phyloP scores from a whole-genome alignment of 2,797 vertebrate species.

The Tinamus major region DNA sequence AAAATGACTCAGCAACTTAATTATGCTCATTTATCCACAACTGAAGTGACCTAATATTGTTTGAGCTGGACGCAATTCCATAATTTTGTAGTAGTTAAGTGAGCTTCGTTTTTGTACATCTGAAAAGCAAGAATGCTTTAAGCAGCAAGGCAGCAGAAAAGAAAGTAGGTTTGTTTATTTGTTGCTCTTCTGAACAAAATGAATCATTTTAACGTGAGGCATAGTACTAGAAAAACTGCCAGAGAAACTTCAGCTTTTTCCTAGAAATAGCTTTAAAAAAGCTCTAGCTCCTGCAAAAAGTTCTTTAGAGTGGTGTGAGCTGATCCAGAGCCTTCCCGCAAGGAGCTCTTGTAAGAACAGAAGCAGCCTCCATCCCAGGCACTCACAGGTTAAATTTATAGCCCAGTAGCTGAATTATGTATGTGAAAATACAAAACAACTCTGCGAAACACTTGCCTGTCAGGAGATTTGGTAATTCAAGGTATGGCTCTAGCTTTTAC shows the following conservation, averaged over 20 bases:
- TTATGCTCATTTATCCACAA: neutral
- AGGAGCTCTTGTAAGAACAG: neutral
- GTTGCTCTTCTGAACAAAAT: neutral
- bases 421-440: neutral
- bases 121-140: neutral
- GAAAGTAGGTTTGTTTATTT: neutral
- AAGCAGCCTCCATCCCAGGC: no score
- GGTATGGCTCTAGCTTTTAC: neutral
- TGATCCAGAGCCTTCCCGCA: neutral
- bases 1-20: neutral
- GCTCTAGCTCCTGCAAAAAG: neutral
- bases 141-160: neutral
- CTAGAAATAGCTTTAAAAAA: neutral
- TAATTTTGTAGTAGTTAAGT: neutral
- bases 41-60: neutral
- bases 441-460: neutral
- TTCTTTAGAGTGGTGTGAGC: neutral
- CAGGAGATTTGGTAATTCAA: no score
- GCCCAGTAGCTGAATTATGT: neutral
- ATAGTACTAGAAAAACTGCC: neutral
- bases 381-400: neutral
- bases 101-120: neutral
- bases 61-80: neutral
- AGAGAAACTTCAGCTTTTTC: neutral
- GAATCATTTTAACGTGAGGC: neutral